Conservation (phyloP, 2,888 invertebrate species). For the Conus canariensis region DNA sequence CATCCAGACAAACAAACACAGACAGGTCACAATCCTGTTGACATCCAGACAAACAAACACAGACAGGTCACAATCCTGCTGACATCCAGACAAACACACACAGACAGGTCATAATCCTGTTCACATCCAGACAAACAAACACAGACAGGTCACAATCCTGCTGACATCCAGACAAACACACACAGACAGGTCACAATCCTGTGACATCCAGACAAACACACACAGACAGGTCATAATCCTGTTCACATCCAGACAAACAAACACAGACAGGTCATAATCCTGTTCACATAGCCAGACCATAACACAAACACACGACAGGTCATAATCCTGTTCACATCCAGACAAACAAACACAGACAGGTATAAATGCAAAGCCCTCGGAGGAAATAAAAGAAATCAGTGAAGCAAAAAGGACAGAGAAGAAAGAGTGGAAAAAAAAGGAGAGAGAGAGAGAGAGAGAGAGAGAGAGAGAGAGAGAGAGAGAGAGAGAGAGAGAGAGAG, state of each 20-base stretch:
- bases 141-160: no score
- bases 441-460: conserved; percentile 23
- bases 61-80: not conserved
- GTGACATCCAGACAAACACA: not conserved
- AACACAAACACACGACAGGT: not conserved
- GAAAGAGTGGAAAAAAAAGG: not conserved
- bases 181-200: not conserved
- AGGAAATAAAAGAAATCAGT: no score
- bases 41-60: conserved; percentile 24
- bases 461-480: not conserved
- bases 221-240: not conserved
- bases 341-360: conserved; percentile 4
- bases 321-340: not conserved
- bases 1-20: not conserved
- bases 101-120: not conserved
- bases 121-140: conserved; percentile 12
- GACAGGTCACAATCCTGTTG: no score
- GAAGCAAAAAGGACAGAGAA: not conserved
- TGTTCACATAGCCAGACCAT: not conserved
- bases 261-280: not conserved
- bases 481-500: not conserved
- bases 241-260: conserved; percentile 3
- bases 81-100: not conserved
- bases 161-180: conserved; percentile 7
- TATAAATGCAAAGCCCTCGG: not conserved